Evolutionary conservation across 2,888 invertebrate genomes (phyloP), one percentile per base, ranked within the genome.

Genomic region (Crossocerus cetratus): DNA sequence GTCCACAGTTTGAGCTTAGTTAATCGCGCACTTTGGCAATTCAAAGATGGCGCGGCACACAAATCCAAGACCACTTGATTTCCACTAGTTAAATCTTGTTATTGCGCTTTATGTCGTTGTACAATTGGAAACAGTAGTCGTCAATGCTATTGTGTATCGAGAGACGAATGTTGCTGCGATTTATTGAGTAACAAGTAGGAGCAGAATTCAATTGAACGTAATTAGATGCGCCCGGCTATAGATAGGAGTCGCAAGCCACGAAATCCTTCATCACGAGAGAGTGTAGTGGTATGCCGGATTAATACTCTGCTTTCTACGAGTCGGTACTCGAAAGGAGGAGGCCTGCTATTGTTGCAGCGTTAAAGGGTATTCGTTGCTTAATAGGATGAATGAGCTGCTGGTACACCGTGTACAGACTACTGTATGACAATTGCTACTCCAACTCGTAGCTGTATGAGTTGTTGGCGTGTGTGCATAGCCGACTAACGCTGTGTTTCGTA

Each of bases 351-450:
- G 45, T 64, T 42, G 45, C 16, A 62, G 58, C 60, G 68, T 67
- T 60, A 67, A 69, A 60, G 67, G 57, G 66, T 65, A 72, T 73
- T 75, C 69, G 67, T 62, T 64, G 60, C 59, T 59, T 71, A 76
- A 73, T 69, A 63, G 75, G 72, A 68, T 65, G 68, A 78, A 79
- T 55, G 59, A 65, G 65, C 73, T 71, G 73, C 56, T 73, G 77
- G 77, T 72, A 76, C 72, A 76, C 77, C 72, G 72, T 74, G 68
- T 64, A 76, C 60, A 66, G 68, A 77, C 81, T 79, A 84, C 81
- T 82, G 76, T 78, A 81, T 83, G 82, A 83, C 81, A 82, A 85
- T 82, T 80, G 81, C 70, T 72, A 65, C 58, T 65, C 72, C 83
- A 83, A 84, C 83, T 84, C 80, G 84, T 83, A 77, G 74, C 74